Conservation (phyloP, 92 coral and sea anemone genomes). For the Parazoanthus atlanticus region DNA sequence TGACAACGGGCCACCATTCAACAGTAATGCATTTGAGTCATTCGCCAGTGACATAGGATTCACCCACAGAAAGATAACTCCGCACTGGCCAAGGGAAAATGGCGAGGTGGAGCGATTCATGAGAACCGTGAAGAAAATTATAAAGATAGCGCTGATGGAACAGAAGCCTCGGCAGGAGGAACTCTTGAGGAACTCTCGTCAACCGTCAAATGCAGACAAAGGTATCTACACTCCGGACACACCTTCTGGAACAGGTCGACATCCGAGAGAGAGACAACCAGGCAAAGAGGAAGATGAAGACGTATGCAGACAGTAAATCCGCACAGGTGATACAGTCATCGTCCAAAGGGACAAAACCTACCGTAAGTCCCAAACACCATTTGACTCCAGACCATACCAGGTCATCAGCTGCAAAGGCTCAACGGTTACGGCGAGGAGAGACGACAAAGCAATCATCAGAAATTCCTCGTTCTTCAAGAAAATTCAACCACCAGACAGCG, state of each 20-base stretch:
- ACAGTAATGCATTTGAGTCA: slow-evolving; percentile 41
- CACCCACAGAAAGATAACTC: slow-evolving; percentile 62
- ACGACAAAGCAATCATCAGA: no score
- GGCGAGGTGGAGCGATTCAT: slow-evolving; percentile 71
- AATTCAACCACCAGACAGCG: background rate
- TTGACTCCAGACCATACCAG: no score
- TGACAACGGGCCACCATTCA: slow-evolving; percentile 68
- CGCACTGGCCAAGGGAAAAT: slow-evolving; percentile 66
- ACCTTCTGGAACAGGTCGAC: background rate
- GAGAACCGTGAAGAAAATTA: slow-evolving; percentile 58
- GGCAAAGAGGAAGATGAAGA: no score
- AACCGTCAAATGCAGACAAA: slow-evolving; percentile 58
- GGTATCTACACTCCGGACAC: slow-evolving; percentile 38
- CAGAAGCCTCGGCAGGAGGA: slow-evolving; percentile 58
- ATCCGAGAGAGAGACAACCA: background rate
- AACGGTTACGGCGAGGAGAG: background rate
- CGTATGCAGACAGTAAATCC: no score
- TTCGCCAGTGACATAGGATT: slow-evolving; percentile 58
- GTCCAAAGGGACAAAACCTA: slow-evolving; percentile 1
- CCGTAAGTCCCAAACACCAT: slow-evolving; percentile 3
- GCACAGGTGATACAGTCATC: background rate
- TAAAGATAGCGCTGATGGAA: slow-evolving; percentile 55
- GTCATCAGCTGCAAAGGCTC: slow-evolving; percentile 1
- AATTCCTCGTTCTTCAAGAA: background rate
- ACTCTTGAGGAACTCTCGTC: slow-evolving; percentile 40